These are phyloP conservation scores for Pristiophorus japonicus DNA, from an alignment of 2,113 vertebrate species.

Conservation along the genomic window DNA sequence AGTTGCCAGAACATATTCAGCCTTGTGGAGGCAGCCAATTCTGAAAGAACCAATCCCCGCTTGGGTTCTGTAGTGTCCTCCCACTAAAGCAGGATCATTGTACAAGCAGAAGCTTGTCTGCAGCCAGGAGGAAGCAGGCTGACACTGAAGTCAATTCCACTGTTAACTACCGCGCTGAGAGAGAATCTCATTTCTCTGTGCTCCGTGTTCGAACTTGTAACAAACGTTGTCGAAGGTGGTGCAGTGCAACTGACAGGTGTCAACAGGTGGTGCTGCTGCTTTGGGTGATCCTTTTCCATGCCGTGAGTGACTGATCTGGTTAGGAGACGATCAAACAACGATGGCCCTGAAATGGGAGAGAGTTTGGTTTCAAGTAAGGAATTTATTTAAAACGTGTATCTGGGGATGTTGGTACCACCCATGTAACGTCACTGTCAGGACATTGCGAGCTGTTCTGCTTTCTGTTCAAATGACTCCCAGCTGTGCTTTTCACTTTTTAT, in stretches of 20 bases:
- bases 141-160: neutral
- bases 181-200: neutral
- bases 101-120: neutral
- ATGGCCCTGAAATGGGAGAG: neutral
- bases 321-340: neutral
- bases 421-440: neutral
- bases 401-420: neutral
- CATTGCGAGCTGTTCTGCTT: neutral
- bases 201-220: neutral
- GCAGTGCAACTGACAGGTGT: neutral
- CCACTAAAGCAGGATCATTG: neutral
- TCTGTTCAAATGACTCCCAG: neutral
- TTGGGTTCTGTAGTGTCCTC: neutral
- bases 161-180: neutral
- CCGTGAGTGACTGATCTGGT: neutral
- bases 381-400: neutral
- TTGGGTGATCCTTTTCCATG: too few species aligned
- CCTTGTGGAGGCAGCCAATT: neutral
- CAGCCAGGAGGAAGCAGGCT: neutral
- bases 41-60: neutral
- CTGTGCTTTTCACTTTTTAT: neutral
- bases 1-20: neutral
- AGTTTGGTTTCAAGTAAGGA: neutral
- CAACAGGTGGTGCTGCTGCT: neutral
- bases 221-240: neutral